Evolutionary conservation across 2,888 invertebrate species (phyloP).

Genomic region (Chloroclysta siterata): DNA sequence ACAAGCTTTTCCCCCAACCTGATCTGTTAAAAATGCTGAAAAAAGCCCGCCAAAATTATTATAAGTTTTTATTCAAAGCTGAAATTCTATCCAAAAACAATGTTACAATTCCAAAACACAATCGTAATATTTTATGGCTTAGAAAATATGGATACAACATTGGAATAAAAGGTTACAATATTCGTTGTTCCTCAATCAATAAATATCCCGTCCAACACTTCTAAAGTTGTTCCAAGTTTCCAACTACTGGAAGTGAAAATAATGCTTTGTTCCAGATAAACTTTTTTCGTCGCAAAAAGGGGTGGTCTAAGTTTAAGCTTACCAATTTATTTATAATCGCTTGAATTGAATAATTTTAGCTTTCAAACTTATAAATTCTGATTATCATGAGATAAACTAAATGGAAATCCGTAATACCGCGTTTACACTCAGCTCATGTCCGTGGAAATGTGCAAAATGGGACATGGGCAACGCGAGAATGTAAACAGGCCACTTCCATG

Average conservation of each 20-base stretch:
- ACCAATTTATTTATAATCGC: neutral
- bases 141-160: conserved; percentile 24
- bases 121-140: conserved; percentile 8
- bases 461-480: no score
- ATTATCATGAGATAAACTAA: no score
- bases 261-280: neutral
- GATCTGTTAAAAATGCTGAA: no score
- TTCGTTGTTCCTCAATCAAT: conserved; percentile 51
- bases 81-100: conserved; percentile 4
- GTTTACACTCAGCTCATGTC: no score
- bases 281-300: conserved; percentile 4
- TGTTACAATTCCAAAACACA: conserved; percentile 16
- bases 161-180: conserved; percentile 41
- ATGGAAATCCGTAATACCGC: no score
- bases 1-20: no score
- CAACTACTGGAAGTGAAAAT: conserved; percentile 24
- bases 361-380: no score
- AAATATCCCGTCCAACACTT: conserved; percentile 52
- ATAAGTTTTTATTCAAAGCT: neutral
- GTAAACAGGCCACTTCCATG: no score
- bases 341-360: neutral
- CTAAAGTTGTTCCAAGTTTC: conserved; percentile 33
- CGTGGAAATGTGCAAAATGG: no score
- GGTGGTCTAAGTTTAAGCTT: neutral
- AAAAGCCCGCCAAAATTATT: no score